Conservation (phyloP, 1,140 invertebrate species). For the Oppia nitens region DNA sequence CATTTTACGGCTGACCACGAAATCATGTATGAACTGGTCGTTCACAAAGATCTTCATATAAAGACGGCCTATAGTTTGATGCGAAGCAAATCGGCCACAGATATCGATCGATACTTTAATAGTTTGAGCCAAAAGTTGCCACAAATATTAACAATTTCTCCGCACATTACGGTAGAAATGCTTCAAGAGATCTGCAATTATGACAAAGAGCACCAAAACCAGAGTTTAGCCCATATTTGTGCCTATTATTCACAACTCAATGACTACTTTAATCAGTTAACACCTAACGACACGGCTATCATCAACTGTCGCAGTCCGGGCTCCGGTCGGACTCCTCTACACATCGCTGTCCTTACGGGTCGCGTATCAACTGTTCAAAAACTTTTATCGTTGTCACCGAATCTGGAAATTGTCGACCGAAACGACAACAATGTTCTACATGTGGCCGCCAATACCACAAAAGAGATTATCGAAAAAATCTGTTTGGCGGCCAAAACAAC, state of each 20-base stretch:
- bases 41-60: slow-evolving; percentile 47
- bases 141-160: slow-evolving; percentile 22
- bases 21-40: slow-evolving; percentile 45
- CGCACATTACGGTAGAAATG: slow-evolving; percentile 24
- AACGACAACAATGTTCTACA: background rate
- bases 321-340: slow-evolving; percentile 20
- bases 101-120: slow-evolving; percentile 47
- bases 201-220: slow-evolving; percentile 52
- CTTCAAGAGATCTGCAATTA: slow-evolving; percentile 54
- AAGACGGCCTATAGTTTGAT: slow-evolving; percentile 53
- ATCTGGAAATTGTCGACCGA: background rate
- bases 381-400: background rate
- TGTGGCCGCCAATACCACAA: background rate
- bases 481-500: background rate
- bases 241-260: slow-evolving; percentile 51
- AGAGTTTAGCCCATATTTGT: slow-evolving; percentile 64
- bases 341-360: slow-evolving; percentile 19
- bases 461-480: background rate
- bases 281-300: background rate
- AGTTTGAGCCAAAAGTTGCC: slow-evolving; percentile 37
- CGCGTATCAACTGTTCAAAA: background rate
- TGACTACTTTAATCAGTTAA: slow-evolving; percentile 44
- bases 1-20: slow-evolving; percentile 23
- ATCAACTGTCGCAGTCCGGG: slow-evolving; percentile 3
- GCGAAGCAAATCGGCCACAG: slow-evolving; percentile 42